Evolutionary conservation across 2,888 invertebrate genomes (phyloP).

Genomic region (Myopa testacea): DNA sequence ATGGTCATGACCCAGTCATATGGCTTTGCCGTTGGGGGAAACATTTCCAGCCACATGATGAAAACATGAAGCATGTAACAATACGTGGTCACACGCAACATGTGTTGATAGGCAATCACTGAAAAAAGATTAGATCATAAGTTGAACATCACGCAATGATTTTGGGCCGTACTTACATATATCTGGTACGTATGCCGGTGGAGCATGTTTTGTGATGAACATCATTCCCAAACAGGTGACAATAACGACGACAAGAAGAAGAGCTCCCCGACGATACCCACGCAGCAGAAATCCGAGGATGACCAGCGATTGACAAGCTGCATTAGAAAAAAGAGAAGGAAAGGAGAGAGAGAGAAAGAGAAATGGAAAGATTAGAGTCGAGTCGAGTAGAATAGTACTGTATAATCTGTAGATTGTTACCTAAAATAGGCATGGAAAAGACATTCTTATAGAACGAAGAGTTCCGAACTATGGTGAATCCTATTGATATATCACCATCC

Average conservation of each 20-base stretch:
- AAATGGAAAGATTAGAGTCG: too few species aligned
- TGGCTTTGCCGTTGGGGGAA: slow-evolving; percentile 60
- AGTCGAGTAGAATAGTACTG: too few species aligned
- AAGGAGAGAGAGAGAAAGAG: neutral
- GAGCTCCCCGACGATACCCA: slow-evolving; percentile 59
- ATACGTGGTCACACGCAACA: slow-evolving; percentile 54
- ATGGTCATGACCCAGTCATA: slow-evolving; percentile 50
- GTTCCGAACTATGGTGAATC: slow-evolving; percentile 59
- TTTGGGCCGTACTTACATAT: slow-evolving; percentile 55
- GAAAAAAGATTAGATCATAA: neutral
- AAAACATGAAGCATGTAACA: slow-evolving; percentile 61
- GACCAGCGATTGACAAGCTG: slow-evolving; percentile 59
- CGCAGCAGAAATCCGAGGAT: slow-evolving; percentile 60
- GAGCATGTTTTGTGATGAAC: slow-evolving; percentile 61
- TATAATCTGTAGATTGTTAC: slow-evolving; percentile 47
- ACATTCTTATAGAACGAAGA: slow-evolving; percentile 59
- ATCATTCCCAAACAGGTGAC: slow-evolving; percentile 59
- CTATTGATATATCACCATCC: slow-evolving; percentile 57
- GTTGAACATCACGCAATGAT: neutral
- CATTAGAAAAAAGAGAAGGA: slow-evolving; percentile 3
- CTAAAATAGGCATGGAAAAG: slow-evolving; percentile 60
- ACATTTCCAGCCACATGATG: slow-evolving; percentile 61
- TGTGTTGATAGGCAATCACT: slow-evolving; percentile 61
- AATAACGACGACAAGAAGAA: slow-evolving; percentile 58
- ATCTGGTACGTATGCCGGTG: slow-evolving; percentile 60